Conservation (phyloP, 2,888 invertebrate species). For the Cheilosia vernalis region DNA sequence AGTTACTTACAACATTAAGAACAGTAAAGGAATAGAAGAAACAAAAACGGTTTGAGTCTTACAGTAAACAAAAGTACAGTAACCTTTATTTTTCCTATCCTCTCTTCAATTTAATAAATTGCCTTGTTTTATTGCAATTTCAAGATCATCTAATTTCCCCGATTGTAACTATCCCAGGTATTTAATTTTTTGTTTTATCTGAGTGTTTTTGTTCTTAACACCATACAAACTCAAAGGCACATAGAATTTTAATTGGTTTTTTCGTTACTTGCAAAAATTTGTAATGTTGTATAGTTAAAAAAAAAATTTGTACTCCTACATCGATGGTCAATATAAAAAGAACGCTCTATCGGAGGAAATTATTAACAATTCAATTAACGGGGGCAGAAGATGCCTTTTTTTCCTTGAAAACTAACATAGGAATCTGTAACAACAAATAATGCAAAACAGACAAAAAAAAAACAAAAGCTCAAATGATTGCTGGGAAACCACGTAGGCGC, state of each 20-base stretch:
- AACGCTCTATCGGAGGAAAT: not conserved
- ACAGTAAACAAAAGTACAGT: no score
- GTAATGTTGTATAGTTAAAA: constrained; percentile 6
- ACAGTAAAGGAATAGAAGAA: no score
- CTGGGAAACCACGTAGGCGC: not conserved
- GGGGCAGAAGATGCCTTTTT: not conserved
- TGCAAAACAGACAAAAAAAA: not conserved
- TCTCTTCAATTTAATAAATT: no score
- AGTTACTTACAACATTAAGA: no score
- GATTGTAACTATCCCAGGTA: no score
- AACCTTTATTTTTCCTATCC: no score
- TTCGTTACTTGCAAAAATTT: constrained; percentile 1
- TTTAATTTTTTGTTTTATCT: no score
- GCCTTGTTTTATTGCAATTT: no score
- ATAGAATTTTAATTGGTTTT: constrained; percentile 21
- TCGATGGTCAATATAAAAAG: constrained; percentile 38
- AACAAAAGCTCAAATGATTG: not conserved
- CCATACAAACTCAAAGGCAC: constrained; percentile 47
- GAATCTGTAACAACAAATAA: not conserved
- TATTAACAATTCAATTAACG: not conserved
- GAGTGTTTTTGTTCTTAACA: not conserved
- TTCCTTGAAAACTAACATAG: not conserved
- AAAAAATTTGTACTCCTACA: constrained; percentile 53
- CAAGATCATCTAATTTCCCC: no score
- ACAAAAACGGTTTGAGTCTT: no score